Evolutionary conservation across 2,888 invertebrate species (phyloP).

Genomic region (Taenaris catops): DNA sequence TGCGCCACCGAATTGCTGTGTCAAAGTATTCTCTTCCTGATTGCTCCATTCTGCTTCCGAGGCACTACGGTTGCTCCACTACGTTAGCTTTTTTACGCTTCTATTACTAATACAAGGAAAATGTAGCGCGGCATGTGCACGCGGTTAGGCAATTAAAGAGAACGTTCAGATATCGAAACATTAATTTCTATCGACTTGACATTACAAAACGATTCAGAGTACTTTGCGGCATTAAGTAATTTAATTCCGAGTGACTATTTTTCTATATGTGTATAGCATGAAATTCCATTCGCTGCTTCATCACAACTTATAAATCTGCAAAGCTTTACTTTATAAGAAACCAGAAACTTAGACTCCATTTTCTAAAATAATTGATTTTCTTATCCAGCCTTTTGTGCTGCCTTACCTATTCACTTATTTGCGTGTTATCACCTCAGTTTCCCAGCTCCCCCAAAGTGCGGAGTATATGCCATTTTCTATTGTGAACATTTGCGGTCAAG

Average conservation of each 20-base stretch:
- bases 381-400: constrained; percentile 1
- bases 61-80: constrained; percentile 42
- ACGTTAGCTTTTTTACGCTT: constrained; percentile 53
- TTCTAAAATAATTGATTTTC: constrained; percentile 2
- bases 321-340: no score
- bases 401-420: constrained; percentile 25
- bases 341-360: no score
- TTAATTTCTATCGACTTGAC: constrained; percentile 18
- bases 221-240: no score
- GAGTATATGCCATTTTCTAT: constrained; percentile 29
- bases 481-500: constrained; percentile 30
- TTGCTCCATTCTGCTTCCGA: constrained; percentile 68
- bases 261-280: no score
- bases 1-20: constrained; percentile 69
- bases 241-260: no score
- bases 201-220: constrained; percentile 8
- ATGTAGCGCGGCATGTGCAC: constrained; percentile 28
- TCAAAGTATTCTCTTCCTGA: constrained; percentile 71
- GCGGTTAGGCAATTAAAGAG: constrained; percentile 27
- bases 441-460: constrained; percentile 25
- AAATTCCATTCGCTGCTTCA: no score
- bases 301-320: no score
- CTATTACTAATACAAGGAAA: constrained; percentile 44
- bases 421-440: constrained; percentile 28
- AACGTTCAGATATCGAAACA: constrained; percentile 20